Percentiles rank a stretch among this genome's conserved stretches.
These are phyloP conservation scores for Hydrophis major DNA, from an alignment of 2,797 vertebrate species.

Conservation along the genomic window DNA sequence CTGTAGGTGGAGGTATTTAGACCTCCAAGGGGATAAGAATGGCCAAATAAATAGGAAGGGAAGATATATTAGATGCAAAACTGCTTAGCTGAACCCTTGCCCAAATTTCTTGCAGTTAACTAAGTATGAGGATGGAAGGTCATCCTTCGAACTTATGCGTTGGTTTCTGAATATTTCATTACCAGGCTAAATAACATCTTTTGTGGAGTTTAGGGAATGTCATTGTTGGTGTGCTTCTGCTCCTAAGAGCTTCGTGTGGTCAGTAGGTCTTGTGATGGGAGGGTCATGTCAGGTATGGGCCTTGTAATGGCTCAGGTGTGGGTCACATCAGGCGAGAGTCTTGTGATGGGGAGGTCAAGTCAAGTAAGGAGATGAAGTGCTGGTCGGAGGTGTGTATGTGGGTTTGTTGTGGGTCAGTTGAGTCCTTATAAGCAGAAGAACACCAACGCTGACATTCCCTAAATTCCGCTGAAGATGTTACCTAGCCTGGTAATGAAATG, in stretches of 20 bases:
- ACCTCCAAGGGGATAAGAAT: background rate
- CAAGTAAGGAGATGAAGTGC: background rate
- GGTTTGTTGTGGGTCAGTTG: background rate
- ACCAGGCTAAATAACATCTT: background rate
- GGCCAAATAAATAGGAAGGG: background rate
- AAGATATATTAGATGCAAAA: background rate
- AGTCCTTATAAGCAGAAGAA: background rate
- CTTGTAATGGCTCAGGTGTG: background rate
- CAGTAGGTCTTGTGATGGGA: background rate
- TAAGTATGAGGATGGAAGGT: background rate
- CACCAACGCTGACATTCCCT: background rate
- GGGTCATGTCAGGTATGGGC: background rate
- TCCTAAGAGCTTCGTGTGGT: background rate
- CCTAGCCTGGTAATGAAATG: background rate
- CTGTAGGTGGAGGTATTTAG: background rate
- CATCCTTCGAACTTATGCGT: background rate
- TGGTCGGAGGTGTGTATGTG: background rate
- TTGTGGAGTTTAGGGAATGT: background rate
- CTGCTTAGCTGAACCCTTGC: background rate
- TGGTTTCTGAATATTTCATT: background rate
- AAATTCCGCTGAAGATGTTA: background rate
- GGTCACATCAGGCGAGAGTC: background rate
- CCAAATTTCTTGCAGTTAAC: background rate
- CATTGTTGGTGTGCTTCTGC: background rate
- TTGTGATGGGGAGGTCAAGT: background rate